Evolutionary conservation across 2,888 invertebrate genomes (phyloP), one percentile per base, ranked within the genome.

Genomic region (Melitaea athalia): DNA sequence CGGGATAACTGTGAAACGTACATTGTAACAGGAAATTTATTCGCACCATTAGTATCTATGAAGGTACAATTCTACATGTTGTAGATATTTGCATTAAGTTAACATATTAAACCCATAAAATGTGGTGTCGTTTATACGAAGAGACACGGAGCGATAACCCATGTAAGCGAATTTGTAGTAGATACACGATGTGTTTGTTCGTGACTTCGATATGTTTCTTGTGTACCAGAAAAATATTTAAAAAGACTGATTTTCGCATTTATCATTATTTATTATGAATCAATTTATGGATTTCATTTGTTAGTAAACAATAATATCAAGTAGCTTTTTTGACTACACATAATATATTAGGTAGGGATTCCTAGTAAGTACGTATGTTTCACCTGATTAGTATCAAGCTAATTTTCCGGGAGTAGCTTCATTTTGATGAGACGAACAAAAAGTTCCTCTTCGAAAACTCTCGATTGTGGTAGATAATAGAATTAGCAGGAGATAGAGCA

Each of bases 71-170:
- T 78, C 74, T 81, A 80, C 78, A 78, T 77, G 75, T 76, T 79
- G 78, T 80, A 74, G 80, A 79, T 85, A 88, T 88, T 88, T 87
- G 85, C 86, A 88, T 88, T 83, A 84, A 84, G 81, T 88, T 89
- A 83, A 86, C 88, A 89, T 89, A 88, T 86, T 86, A 86, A 85
- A 82, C 77, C 82, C 79, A 82, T 85, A 85, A 85, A 85, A 78
- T 76, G 78, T 75, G 77, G 81, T 85, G 85, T 79, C 80, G 84
- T 79, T 82, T 83, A 81, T 84, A 83, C 79, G 76, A 81, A 80
- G 77, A 79, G 79, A 79, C 80, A 79, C 79, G 78, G 76, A 73
- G 77, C 72, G 69, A 76, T 75, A 74, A 74, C 74, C 72, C 70
- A 71, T 77, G 53, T 55, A 33, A 57, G 57, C 57, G 57, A 57